Evolutionary conservation across 2,888 invertebrate genomes (phyloP).

Genomic region (Opisthograptis luteolata): DNA sequence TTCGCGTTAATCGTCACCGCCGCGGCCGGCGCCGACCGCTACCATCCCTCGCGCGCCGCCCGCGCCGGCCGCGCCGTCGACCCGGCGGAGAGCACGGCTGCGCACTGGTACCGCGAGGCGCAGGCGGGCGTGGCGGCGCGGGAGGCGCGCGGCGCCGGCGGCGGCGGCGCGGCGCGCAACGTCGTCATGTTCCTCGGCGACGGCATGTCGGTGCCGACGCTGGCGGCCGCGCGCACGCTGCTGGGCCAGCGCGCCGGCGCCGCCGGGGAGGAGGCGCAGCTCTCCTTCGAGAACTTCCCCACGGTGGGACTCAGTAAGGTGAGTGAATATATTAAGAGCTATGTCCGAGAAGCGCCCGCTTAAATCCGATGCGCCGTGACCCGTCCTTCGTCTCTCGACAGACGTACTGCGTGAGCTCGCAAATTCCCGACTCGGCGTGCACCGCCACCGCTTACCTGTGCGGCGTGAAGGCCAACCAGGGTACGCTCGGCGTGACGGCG

Average conservation of each 20-base stretch:
- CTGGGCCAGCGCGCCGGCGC: conserved; percentile 80
- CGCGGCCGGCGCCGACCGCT: conserved; percentile 25
- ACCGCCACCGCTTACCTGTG: conserved; percentile 87
- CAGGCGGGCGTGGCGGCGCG: conserved; percentile 35
- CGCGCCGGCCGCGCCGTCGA: not conserved
- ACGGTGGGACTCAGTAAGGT: conserved; percentile 71
- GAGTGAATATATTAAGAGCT: too few species aligned
- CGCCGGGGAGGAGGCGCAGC: conserved; percentile 83
- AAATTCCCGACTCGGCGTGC: conserved; percentile 89
- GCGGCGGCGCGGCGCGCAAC: conserved; percentile 72
- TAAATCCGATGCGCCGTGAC: not conserved
- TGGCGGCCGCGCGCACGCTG: conserved; percentile 85
- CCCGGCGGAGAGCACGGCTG: conserved; percentile 25
- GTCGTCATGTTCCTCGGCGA: conserved; percentile 88
- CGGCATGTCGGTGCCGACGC: conserved; percentile 88
- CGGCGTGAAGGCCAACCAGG: conserved; percentile 87
- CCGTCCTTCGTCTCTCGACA: conserved; percentile 36
- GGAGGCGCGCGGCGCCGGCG: conserved; percentile 50
- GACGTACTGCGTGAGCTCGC: conserved; percentile 84
- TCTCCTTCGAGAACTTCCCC: conserved; percentile 86
- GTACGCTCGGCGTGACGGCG: conserved; percentile 87
- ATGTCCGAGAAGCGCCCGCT: too few species aligned
- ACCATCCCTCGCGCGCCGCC: conserved; percentile 12
- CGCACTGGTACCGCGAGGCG: conserved; percentile 38
- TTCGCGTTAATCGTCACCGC: conserved; percentile 2